These are phyloP conservation scores for Sapayoa aenigma DNA, from an alignment of 2,113 vertebrate genomes.

Conservation along the genomic window DNA sequence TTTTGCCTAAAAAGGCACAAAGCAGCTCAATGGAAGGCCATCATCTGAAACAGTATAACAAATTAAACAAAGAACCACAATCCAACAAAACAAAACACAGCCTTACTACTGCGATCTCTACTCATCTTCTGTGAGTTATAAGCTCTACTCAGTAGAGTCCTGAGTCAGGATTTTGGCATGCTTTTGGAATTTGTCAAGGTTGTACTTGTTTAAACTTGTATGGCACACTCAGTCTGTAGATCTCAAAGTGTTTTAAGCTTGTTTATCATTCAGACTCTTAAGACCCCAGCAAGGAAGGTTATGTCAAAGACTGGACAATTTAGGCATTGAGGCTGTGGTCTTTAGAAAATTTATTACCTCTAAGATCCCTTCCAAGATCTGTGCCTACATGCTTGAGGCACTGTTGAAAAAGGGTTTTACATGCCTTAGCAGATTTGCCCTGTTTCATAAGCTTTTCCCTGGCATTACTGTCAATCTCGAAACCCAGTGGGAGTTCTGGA, in stretches of 20 bases:
- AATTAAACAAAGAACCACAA: neutral
- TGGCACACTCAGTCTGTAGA: neutral
- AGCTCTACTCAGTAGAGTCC: neutral
- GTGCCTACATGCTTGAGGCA: neutral
- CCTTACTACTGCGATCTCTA: neutral
- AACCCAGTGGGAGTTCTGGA: neutral
- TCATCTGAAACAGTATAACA: neutral
- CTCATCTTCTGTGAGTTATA: neutral
- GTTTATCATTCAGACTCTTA: neutral
- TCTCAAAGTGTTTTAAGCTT: neutral
- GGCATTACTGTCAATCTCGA: conserved; percentile 28
- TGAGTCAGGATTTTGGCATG: neutral
- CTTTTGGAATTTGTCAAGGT: neutral
- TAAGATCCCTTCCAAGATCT: neutral
- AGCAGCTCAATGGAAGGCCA: neutral
- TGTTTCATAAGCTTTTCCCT: neutral
- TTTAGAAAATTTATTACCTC: neutral
- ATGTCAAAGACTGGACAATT: neutral
- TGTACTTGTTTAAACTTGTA: neutral
- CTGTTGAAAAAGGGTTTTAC: neutral
- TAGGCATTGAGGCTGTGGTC: neutral
- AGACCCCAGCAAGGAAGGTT: neutral
- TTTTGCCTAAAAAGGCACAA: neutral
- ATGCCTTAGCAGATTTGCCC: conserved; percentile 1
- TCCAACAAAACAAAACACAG: neutral